phyloP scores from a whole-genome alignment of 2,888 invertebrate species.

The Ariolimax columbianus region DNA sequence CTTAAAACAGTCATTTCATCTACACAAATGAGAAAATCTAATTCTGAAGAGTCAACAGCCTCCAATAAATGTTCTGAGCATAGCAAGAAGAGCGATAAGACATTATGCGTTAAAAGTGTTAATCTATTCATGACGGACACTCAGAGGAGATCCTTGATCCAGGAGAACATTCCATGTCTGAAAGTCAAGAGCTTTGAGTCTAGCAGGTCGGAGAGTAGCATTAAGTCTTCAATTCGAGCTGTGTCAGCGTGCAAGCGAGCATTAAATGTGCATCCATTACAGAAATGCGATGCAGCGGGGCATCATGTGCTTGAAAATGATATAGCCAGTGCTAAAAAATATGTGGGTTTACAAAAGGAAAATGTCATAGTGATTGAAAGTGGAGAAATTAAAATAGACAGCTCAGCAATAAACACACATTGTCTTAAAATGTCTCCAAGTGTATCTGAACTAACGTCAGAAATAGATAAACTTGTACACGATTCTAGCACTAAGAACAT shows the following conservation, averaged over 20 bases:
- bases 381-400: not conserved
- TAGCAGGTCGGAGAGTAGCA: not conserved
- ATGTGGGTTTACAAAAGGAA: not conserved
- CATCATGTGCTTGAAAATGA: not conserved
- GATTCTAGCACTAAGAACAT: no score
- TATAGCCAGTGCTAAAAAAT: not conserved
- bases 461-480: not conserved
- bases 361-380: not conserved
- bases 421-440: not conserved
- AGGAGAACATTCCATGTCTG: not conserved
- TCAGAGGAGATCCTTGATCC: no score
- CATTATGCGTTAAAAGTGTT: not conserved
- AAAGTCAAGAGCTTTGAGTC: not conserved
- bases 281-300: not conserved
- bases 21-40: not conserved
- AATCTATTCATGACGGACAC: not conserved
- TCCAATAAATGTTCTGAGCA: not conserved
- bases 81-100: not conserved
- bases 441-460: no score
- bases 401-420: not conserved
- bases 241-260: no score
- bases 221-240: not conserved
- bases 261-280: not conserved
- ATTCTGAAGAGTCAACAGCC: not conserved
- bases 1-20: not conserved